phyloP scores from a whole-genome alignment of 2,797 vertebrate genomes.

The Galagoides demidoff region DNA sequence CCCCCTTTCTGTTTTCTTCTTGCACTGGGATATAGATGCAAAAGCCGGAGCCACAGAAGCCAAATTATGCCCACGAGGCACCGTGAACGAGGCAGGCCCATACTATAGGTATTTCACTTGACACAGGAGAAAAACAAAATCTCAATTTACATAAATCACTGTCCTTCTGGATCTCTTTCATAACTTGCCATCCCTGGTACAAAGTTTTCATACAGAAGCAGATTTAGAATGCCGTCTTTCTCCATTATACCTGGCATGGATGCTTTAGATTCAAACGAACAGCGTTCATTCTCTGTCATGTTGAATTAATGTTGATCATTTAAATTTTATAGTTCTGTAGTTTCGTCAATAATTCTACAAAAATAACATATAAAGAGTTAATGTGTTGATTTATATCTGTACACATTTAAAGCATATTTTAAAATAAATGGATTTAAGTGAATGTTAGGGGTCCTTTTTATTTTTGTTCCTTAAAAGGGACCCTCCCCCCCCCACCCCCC shows the following conservation, averaged over 20 bases:
- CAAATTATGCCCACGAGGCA: background rate
- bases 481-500: too few relatives aligned
- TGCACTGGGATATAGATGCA: background rate
- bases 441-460: background rate
- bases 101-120: background rate
- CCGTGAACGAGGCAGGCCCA: background rate
- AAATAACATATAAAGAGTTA: background rate
- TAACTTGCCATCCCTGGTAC: background rate
- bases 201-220: background rate
- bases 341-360: background rate
- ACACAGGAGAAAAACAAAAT: background rate
- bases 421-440: background rate
- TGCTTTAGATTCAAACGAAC: background rate
- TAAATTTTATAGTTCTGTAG: background rate
- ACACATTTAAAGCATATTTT: background rate
- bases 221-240: background rate
- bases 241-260: background rate
- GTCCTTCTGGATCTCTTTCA: background rate
- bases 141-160: background rate
- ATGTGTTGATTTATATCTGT: background rate
- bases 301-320: background rate
- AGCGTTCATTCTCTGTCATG: background rate
- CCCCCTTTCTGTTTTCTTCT: background rate
- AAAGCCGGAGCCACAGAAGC: background rate
- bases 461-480: background rate